These are phyloP conservation scores for Mus pahari DNA, from an alignment of 2,113 vertebrate genomes.

Conservation along the genomic window DNA sequence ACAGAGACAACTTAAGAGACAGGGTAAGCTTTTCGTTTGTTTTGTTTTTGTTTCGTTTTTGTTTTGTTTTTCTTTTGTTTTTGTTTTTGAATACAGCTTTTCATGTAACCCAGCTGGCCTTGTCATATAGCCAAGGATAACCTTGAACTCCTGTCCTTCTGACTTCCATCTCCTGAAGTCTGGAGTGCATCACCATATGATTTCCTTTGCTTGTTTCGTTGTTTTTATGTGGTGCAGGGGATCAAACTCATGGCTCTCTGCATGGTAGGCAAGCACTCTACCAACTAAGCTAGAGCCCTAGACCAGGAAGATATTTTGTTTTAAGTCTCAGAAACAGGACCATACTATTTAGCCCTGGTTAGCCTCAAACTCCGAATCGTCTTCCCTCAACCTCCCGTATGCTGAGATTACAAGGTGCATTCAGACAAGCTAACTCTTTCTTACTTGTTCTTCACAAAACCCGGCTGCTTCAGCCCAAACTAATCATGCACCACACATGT, in stretches of 20 bases:
- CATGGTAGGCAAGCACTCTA: not conserved
- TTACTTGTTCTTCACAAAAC: not conserved
- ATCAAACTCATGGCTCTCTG: not conserved
- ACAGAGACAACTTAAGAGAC: not conserved
- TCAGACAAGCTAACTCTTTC: not conserved
- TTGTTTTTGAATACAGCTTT: not conserved
- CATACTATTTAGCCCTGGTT: not conserved
- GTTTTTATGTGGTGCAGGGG: not conserved
- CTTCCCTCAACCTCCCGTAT: not conserved
- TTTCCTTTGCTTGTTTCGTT: not conserved
- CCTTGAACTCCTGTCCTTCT: not conserved
- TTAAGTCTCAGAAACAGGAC: not conserved
- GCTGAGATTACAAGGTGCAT: not conserved
- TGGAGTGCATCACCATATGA: not conserved
- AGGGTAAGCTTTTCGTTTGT: not conserved
- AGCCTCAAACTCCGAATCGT: not conserved
- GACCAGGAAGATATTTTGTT: not conserved
- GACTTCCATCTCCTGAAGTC: not conserved
- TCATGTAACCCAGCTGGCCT: not conserved
- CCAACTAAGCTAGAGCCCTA: not conserved
- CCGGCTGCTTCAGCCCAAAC: not conserved
- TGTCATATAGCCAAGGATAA: not conserved
- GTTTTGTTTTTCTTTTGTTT: too few species aligned
- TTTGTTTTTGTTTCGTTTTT: not conserved
- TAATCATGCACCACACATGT: not conserved